phyloP scores from a whole-genome alignment of 1,140 invertebrate genomes.

The Nasonia vitripennis region DNA sequence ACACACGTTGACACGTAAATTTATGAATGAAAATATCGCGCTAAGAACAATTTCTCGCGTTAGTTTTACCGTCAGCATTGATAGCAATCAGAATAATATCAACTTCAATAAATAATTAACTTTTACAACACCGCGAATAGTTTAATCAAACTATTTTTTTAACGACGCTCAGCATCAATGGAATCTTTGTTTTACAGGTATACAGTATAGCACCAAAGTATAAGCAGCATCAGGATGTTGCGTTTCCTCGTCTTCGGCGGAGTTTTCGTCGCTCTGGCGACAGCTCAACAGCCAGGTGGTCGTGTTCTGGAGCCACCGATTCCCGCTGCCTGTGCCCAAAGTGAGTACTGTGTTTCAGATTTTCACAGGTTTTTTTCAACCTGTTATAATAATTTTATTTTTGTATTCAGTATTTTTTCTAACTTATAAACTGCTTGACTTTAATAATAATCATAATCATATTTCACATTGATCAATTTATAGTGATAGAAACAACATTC shows the following conservation, averaged over 20 bases:
- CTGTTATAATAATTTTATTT: not conserved
- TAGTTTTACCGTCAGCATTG: no score
- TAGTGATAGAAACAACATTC: not conserved
- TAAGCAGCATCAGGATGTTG: conserved; percentile 63
- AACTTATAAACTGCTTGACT: no score
- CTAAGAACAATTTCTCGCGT: not conserved
- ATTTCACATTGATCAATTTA: no score
- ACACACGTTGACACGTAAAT: no score
- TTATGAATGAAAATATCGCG: not conserved
- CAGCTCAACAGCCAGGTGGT: conserved; percentile 82
- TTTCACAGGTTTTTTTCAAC: not conserved
- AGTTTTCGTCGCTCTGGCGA: conserved; percentile 72
- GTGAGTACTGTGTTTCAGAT: conserved; percentile 66
- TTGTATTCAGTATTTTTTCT: not conserved
- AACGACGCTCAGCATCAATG: no score
- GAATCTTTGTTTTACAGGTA: conserved; percentile 36
- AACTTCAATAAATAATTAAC: not conserved
- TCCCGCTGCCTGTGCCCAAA: conserved; percentile 83
- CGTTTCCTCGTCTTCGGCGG: conserved; percentile 63
- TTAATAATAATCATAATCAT: no score
- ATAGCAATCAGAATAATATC: no score
- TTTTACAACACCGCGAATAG: not conserved
- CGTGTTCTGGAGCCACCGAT: conserved; percentile 84
- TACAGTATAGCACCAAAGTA: conserved; percentile 61
- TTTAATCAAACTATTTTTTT: no score